Evolutionary conservation across 2,888 invertebrate genomes (phyloP).

Genomic region (Germaria angustata): DNA sequence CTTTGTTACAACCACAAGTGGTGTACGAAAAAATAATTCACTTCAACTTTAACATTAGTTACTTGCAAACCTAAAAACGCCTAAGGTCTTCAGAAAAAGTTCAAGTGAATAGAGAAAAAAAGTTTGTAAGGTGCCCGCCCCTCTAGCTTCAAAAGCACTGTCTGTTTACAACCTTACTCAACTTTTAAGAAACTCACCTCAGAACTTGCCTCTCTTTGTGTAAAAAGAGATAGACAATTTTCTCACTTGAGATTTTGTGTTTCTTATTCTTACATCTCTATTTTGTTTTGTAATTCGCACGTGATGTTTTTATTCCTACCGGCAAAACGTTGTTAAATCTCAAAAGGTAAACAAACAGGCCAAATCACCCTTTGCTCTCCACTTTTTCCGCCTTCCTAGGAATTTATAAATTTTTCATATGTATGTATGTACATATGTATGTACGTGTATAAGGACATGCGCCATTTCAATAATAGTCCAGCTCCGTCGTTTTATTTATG

Average conservation of each 20-base stretch:
- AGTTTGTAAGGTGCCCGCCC: background rate
- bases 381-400: background rate
- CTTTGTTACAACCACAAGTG: slow-evolving; percentile 47
- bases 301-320: slow-evolving; percentile 64
- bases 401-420: slow-evolving; percentile 45
- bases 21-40: slow-evolving; percentile 40
- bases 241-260: slow-evolving; percentile 12
- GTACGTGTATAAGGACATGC: slow-evolving; percentile 55
- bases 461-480: slow-evolving; percentile 31
- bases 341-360: slow-evolving; percentile 68
- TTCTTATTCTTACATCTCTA: slow-evolving; percentile 32
- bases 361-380: slow-evolving; percentile 13
- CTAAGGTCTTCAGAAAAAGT: slow-evolving; percentile 39
- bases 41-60: slow-evolving; percentile 64
- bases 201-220: background rate
- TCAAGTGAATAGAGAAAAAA: slow-evolving; percentile 32
- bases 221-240: background rate
- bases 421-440: background rate
- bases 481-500: background rate
- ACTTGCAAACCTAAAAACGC: slow-evolving; percentile 62
- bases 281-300: slow-evolving; percentile 58
- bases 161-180: slow-evolving; percentile 60
- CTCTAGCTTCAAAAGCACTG: slow-evolving; percentile 25
- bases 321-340: slow-evolving; percentile 62
- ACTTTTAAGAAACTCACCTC: slow-evolving; percentile 52